Evolutionary conservation across 2,797 vertebrate species (phyloP), one percentile per base, ranked within the genome.

Genomic region (Gymnothorax reevesii): DNA sequence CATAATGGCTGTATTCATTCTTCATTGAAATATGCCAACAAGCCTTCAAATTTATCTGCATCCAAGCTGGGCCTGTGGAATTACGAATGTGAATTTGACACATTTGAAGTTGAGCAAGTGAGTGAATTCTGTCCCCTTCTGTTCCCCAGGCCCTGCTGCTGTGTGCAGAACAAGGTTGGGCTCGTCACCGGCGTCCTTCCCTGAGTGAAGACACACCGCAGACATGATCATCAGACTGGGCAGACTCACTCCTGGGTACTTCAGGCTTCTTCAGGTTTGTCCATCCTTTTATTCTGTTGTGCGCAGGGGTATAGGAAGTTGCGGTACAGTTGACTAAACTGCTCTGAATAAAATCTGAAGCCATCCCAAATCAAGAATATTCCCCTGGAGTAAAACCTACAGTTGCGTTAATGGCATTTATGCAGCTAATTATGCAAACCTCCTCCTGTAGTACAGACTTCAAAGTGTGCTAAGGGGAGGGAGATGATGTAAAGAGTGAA

Each of bases 211-310:
- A 77, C 49, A 54, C 88, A 17, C 86, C 0, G 57, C 88, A 91
- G 88, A 89, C 84, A 97, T 97, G 96, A 96, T 96, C 93, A 98
- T 98, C 95, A 95, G 96, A 87, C 97, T 99, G 88, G 96, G 95
- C 57, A 94, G 96, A 84, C 93, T 99, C 89, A 99, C 98, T 6
- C 98, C 98, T 4, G 97, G 98, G 83, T 99, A 99, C 82, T 99
- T 98, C 90, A 97, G 97, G 49, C 96, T 98, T 87, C 95, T 99
- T 64, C 97, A 99, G 96, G 98, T 99, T 89, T 5, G 84, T 15
- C 0, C 49, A 8, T 20, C 79, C 80, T 57, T 27, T n/a, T 8
- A 20, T 54, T 49, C 59, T 33, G 3, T 84, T 22, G 42, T 9
- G 3, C 55, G 17, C 10, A 27, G 9, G 27, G 69, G 20, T 9